Conservation (phyloP, 2,888 invertebrate genomes). For the Scrobipalpa atriplicella region DNA sequence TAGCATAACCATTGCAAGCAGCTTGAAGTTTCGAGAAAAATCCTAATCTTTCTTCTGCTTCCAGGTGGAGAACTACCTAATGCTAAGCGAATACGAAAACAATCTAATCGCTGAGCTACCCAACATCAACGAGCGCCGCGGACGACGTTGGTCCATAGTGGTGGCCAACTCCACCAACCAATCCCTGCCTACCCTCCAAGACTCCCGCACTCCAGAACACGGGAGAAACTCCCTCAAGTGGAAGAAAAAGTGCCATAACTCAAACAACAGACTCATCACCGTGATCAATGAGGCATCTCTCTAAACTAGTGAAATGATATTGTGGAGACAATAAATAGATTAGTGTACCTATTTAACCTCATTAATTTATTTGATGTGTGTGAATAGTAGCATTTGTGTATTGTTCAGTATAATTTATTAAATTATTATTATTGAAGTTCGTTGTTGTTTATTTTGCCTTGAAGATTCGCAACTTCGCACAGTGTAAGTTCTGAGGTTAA, state of each 20-base stretch:
- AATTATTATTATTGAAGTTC: conserved; percentile 66
- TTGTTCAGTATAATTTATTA: conserved; percentile 75
- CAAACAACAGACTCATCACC: conserved; percentile 87
- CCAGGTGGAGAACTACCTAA: conserved; percentile 91
- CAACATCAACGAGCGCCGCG: conserved; percentile 87
- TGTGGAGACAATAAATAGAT: conserved; percentile 72
- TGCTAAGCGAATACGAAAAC: conserved; percentile 94
- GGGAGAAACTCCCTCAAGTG: conserved; percentile 69
- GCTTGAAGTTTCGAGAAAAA: not conserved
- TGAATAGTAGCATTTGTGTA: conserved; percentile 77
- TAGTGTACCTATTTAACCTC: conserved; percentile 80
- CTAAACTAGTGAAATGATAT: conserved; percentile 55
- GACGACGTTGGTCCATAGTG: conserved; percentile 88
- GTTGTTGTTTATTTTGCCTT: conserved; percentile 22
- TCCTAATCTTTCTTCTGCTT: no score
- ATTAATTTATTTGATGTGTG: conserved; percentile 82
- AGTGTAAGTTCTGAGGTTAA: no score
- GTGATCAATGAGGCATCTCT: conserved; percentile 88
- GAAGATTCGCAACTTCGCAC: no score
- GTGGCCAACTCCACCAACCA: conserved; percentile 64
- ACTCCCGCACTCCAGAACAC: conserved; percentile 69
- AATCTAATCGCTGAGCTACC: conserved; percentile 91
- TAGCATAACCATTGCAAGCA: not conserved
- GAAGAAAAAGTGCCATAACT: conserved; percentile 80
- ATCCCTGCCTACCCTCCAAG: conserved; percentile 57